Evolutionary conservation across 2,888 invertebrate genomes (phyloP).

Genomic region (Pristionchus exspectatus): DNA sequence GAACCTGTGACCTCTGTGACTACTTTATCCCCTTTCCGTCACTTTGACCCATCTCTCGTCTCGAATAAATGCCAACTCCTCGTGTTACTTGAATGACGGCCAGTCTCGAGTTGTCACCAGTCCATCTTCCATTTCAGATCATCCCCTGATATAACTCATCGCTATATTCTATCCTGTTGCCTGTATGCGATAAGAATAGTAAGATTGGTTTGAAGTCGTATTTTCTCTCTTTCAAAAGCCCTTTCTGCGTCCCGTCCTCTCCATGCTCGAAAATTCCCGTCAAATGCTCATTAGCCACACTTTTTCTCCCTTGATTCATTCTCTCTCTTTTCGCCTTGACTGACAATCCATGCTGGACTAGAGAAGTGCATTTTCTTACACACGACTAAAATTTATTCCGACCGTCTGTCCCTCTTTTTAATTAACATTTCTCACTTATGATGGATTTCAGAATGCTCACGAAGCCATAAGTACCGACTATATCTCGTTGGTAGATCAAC

Average conservation of each 20-base stretch:
- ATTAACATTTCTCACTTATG: background rate
- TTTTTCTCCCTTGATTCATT: background rate
- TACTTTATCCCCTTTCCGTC: background rate
- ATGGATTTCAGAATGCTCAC: too few relatives aligned
- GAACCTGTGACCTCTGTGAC: background rate
- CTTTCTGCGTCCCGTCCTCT: background rate
- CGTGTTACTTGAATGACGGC: slow-evolving; percentile 26
- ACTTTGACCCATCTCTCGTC: background rate
- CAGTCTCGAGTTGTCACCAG: slow-evolving; percentile 23
- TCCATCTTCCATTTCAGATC: background rate
- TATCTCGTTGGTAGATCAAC: background rate
- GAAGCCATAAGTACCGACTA: too few relatives aligned
- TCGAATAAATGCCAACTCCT: background rate
- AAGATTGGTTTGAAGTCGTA: background rate
- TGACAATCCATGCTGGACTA: slow-evolving; percentile 21
- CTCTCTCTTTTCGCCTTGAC: background rate
- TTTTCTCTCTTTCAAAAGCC: background rate
- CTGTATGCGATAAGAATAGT: background rate
- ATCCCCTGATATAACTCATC: background rate
- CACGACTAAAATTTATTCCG: background rate
- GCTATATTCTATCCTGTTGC: background rate
- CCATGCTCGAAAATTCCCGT: background rate
- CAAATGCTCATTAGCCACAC: background rate
- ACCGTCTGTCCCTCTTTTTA: background rate
- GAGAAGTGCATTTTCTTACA: slow-evolving; percentile 13